Base-by-base conservation (phyloP, 1,140 invertebrate genomes). In the Drosophila ficusphila region DNA sequence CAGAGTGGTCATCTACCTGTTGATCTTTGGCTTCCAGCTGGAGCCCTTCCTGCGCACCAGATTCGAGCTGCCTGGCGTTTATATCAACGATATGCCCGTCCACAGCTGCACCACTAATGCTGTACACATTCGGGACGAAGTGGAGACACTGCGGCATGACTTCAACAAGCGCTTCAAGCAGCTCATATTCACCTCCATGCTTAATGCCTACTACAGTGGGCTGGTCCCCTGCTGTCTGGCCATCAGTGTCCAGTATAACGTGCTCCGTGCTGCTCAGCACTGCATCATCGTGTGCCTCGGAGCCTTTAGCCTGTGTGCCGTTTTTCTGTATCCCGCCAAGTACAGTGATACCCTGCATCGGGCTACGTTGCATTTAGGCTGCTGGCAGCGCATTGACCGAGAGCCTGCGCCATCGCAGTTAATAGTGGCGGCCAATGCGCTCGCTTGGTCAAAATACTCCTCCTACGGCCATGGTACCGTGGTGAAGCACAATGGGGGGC, bases 181-280 rank as follows among this genome's bases (percentile, higher is more conserved):
- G 90, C 95, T 98, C 48, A 92, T 99, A 3, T 99, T 98, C 88
- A 97, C 96, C 81, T 97, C 97, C 1, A 94, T 98, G 36, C 92
- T 97, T 1, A 97, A 96, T 78, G 96, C 97, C 0, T 99, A 99
- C 90, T 98, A 98, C 91, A 95, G 96, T 72, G 96, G 96, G 95
- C 96, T 98, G 90, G 95, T 99, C 18, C 98, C 98, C 0, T 96
- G 97, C 79, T 95, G 95, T 83, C 97, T 98, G 93, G 95, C 96
- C 18, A 95, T 96, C 93, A 95, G 94, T 74, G 94, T 99, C 18
- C 95, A 97, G 81, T 98, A 97, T 90, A 97, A 98, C 92, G 94
- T 95, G 1, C 94, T 94, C 74, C 97, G 96, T 94, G 95, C 96
- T 1, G 94, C 95, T 0, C 96, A 97, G 77, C 96, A 98, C 89